A percentile compares a stretch with the other conserved stretches of the same genome.
Evolutionary conservation across 2,113 vertebrate genomes (phyloP).

Genomic region (Triplophysa tibetana): DNA sequence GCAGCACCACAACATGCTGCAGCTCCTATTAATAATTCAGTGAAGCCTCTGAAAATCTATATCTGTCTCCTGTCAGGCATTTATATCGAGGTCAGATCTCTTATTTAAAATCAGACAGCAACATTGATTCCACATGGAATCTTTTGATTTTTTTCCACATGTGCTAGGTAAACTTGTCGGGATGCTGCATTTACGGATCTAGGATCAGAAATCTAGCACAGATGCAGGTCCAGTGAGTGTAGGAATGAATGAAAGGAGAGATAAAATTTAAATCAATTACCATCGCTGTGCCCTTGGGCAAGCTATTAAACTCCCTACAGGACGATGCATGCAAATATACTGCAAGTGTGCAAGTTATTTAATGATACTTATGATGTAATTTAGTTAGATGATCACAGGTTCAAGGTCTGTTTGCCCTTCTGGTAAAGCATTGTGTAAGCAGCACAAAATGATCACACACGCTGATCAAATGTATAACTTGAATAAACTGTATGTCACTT

Average conservation of each 20-base stretch:
- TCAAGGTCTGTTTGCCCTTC: no score
- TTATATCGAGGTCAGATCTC: background rate
- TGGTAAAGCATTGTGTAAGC: no score
- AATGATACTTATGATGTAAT: background rate
- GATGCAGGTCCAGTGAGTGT: background rate
- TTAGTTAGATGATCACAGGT: background rate
- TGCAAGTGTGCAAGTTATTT: background rate
- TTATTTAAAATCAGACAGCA: background rate
- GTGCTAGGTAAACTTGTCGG: no score
- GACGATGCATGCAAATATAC: background rate
- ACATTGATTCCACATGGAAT: background rate
- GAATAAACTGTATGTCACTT: no score
- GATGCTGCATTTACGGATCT: no score
- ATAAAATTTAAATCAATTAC: background rate
- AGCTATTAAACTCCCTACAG: background rate
- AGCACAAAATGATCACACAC: no score
- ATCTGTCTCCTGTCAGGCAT: background rate
- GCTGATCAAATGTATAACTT: no score
- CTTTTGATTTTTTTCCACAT: background rate
- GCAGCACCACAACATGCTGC: background rate
- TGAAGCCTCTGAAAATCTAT: conserved; percentile 10
- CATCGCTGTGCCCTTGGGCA: background rate
- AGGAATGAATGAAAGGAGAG: background rate
- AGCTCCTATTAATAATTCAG: conserved; percentile 30
- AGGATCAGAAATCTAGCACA: background rate